These are phyloP conservation scores for Cyprinodon tularosa DNA, from an alignment of 2,113 vertebrate genomes.

Conservation along the genomic window DNA sequence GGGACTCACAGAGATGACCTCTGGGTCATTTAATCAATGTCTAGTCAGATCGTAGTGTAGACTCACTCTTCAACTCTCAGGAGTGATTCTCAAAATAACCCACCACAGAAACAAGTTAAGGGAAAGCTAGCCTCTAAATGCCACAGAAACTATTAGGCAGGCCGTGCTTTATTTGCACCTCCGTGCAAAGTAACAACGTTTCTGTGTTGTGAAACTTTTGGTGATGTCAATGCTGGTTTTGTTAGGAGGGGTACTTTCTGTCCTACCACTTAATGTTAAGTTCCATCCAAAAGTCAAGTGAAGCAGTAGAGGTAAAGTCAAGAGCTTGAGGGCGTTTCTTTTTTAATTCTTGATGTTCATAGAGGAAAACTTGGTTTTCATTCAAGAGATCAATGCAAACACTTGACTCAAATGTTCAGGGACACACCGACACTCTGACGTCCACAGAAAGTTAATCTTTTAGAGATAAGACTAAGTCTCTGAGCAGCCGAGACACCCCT, in stretches of 20 bases:
- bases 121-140: slow-evolving; percentile 36
- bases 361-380: neutral
- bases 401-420: slow-evolving; percentile 8
- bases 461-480: slow-evolving; percentile 51
- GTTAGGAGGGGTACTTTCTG: slow-evolving; percentile 7
- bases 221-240: slow-evolving; percentile 55
- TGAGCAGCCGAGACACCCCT: slow-evolving; percentile 27
- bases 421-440: slow-evolving; percentile 13
- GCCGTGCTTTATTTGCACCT: slow-evolving; percentile 9
- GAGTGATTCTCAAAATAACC: slow-evolving; percentile 2
- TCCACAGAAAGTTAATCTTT: slow-evolving; percentile 41
- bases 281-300: slow-evolving; percentile 26
- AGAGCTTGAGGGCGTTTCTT: neutral
- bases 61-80: slow-evolving; percentile 18
- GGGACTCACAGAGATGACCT: slow-evolving; percentile 1
- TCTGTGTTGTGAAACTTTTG: slow-evolving; percentile 20
- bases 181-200: slow-evolving; percentile 49
- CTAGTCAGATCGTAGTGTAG: neutral
- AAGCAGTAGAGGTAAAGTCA: slow-evolving; percentile 21
- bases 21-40: slow-evolving; percentile 6
- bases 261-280: slow-evolving; percentile 37
- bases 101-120: slow-evolving; percentile 15
- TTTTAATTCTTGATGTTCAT: slow-evolving; percentile 24
- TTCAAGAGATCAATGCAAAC: neutral
- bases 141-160: slow-evolving; percentile 13